Base-by-base conservation (phyloP, 1,140 invertebrate genomes). In the Bathynomus jamesi region DNA sequence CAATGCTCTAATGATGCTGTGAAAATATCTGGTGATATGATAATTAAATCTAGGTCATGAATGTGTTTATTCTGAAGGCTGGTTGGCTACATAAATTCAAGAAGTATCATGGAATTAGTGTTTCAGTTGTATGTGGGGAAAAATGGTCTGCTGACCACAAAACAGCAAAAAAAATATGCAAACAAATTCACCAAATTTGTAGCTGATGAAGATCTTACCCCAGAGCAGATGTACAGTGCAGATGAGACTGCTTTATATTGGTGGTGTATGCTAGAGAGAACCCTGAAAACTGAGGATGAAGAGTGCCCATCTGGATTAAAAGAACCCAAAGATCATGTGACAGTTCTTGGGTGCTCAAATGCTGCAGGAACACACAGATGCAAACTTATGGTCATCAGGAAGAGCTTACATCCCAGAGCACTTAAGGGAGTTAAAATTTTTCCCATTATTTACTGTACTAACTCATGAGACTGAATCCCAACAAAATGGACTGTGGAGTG, bases 211-310 rank as follows among this genome's bases (percentile, higher is more conserved):
- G 11, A 71, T 2, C 62, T 64, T 24, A 8, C 8, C 30, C 69
- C 29, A n/a, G 61, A 70, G 3, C 61, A 29, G 13, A 29, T 70
- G n/a, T 70, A 65, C 25, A 70, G 65, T 70, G 69, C 69, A 10
- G 69, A 70, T 30, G 29, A 70, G 61, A 70, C 62, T 4, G 61
- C 29, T 4, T 70, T 64, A 29, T 70, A 63, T 63, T 70, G 61
- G 61, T 28, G 28, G 27, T 70, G 61, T 28, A 65, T 62, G n/a
- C 30, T 62, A 29, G 65, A 63, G 21, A 70, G 27, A 70, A 65
- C 69, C 5, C 24, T 24, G 17, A 32, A 25, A 64, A 32, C 69
- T 0, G 13, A 27, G 30, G 69, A 70, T 25, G 28, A 24, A 69
- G 28, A 21, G 17, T 28, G n/a, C 7, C 32, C 32, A 60, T 46